Base-by-base conservation (phyloP, 2,113 vertebrate species). In the Carassius auratus region DNA sequence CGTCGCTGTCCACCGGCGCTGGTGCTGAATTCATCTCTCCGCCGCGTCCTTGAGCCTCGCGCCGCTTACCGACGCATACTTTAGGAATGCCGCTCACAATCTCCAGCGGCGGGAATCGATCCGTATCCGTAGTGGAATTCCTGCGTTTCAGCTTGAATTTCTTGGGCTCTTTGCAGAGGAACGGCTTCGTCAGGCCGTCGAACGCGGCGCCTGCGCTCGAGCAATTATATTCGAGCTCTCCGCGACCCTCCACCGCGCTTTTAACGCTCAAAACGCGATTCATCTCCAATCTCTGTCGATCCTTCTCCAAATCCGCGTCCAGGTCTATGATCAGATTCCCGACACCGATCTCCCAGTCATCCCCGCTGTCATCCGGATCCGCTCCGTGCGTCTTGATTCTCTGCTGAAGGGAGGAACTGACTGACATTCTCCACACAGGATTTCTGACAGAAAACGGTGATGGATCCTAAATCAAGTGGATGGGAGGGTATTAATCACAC, bases 341-440 rank as follows among this genome's bases (percentile, higher is more conserved):
- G 90, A 98, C 97, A 74, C 97, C 97, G 92, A 99, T 98, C 94
- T 99, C 97, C 97, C 98, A 98, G 93, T 99, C 98, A 96, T 99
- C 97, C 85, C 97, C 98, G 73, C 98, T 99, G 95, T 99, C 97
- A 73, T 98, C 98, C 59, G 97, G 96, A 91, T 99, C 98, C 93
- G 97, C 97, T 88, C 97, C 96, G 94, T 96, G 97, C 87, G 97
- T 71, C 68, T 61, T 86, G 30, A 23, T 81, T 30, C 76, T 86
- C 73, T 82, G 86, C 55, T 77, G 84, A 81, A 76, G 69, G 52
- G 82, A 89, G 85, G 84, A 86, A 84, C 73, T 82, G 86, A 89
- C 81, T 84, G 88, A 89, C 88, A 89, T 89, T 74, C 88, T 89
- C 84, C 76, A 81, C 84, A 87, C 78, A 62, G 75, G 84, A 89